Conservation (phyloP, 2,888 invertebrate species). For the Osmoderma eremita region DNA sequence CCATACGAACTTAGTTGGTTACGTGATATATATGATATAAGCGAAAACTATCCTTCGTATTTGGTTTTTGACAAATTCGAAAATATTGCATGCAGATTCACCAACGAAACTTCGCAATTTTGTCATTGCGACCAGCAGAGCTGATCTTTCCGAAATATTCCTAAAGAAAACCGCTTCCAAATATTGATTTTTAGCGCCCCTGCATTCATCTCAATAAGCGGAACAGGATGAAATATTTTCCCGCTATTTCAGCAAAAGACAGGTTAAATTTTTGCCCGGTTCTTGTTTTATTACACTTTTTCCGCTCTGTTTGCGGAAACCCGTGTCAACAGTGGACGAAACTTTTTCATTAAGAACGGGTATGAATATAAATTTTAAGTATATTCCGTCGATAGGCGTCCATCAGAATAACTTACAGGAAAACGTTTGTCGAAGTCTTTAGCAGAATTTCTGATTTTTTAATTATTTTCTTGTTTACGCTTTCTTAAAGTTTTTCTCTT, state of each 20-base stretch:
- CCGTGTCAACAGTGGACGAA: slow-evolving; percentile 9
- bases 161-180: background rate
- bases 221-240: slow-evolving; percentile 27
- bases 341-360: slow-evolving; percentile 31
- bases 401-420: slow-evolving; percentile 21
- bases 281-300: slow-evolving; percentile 32
- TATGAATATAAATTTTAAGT: slow-evolving; percentile 27
- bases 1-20: too few species aligned
- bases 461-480: slow-evolving; percentile 14
- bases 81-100: too few species aligned
- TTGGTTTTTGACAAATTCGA: too few species aligned
- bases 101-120: too few species aligned
- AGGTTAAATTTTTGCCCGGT: slow-evolving; percentile 15
- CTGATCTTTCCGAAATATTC: background rate
- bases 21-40: too few species aligned
- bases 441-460: slow-evolving; percentile 11
- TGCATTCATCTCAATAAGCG: slow-evolving; percentile 26
- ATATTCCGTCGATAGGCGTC: slow-evolving; percentile 11
- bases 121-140: background rate
- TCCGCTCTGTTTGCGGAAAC: slow-evolving; percentile 26
- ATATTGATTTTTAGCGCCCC: slow-evolving; percentile 1
- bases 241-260: slow-evolving; percentile 20
- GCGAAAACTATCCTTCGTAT: too few species aligned
- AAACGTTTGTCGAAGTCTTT: slow-evolving; percentile 27
- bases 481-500: background rate